Base-by-base conservation (phyloP, 1,140 invertebrate species). In the Tetramorium alpestre region DNA sequence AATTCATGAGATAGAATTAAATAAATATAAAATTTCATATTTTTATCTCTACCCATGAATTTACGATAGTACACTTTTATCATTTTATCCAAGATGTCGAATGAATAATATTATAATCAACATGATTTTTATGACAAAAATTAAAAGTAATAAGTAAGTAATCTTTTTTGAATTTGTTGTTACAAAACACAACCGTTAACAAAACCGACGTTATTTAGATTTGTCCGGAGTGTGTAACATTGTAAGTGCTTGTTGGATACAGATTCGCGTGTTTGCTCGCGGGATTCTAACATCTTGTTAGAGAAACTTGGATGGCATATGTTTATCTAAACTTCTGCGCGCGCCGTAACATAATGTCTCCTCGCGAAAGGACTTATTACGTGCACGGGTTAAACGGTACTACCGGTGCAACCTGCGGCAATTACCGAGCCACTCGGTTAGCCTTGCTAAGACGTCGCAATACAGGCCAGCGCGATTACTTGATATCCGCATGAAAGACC, bases 401-500 rank as follows among this genome's bases (percentile, higher is more conserved):
- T 25, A 22, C 47, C 54, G 47, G 69, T n/a, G 47, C 76, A 47
- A 60, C 16, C 44, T 1, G 54, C 75, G 84, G 49, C 70, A 82
- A 70, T 69, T 85, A 67, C 69, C 73, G 54, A 87, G 69, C 70
- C 58, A 73, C 58, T 56, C 49, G 67, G 58, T n/a, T 58, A 76
- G 8, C 22, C 60, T 72, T 44, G 69, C 51, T 11, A 28, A 77
- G 41, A 85, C 73, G 72, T 78, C 44, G 87, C 82, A 56, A 80
- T 75, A 78, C 47, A 60, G 33, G 41, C 54, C 62, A 49, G 51
- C 58, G 70, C 86, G 86, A 88, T 88, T 89, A 89, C 67, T 80
- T 88, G 73, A 76, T 65, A 80, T 86, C 58, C 80, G 73, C 16
- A 60, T 64, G 82, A 88, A 89, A 89, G 87, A 88, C 82, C 67